Conservation (phyloP, 2,888 invertebrate species). For the Dolichomitus sp. region DNA sequence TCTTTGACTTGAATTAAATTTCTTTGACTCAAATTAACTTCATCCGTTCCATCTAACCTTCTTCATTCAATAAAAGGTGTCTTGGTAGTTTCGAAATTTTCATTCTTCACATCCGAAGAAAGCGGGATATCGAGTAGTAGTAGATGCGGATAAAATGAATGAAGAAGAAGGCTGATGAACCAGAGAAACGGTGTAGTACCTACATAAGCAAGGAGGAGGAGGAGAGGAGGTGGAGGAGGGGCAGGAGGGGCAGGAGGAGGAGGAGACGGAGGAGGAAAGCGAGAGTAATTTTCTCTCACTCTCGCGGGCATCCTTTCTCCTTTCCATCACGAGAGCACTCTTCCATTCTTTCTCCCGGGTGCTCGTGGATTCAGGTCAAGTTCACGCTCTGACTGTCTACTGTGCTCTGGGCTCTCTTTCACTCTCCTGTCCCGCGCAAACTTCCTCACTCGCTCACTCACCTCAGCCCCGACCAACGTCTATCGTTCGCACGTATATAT, state of each 20-base stretch:
- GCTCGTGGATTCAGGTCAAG: constrained; percentile 76
- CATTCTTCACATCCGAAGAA: not conserved
- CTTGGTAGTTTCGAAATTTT: not conserved
- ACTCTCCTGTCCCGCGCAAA: constrained; percentile 49
- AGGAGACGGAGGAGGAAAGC: constrained; percentile 4
- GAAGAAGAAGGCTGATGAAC: constrained; percentile 28
- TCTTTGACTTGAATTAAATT: not conserved
- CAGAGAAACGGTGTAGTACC: constrained; percentile 25
- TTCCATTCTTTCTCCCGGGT: constrained; percentile 77
- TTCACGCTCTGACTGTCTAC: constrained; percentile 72
- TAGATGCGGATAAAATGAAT: constrained; percentile 18
- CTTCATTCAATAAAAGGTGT: not conserved
- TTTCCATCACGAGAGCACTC: constrained; percentile 73
- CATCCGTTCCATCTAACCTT: too few relatives aligned
- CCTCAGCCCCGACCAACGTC: constrained; percentile 21
- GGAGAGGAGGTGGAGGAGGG: not conserved
- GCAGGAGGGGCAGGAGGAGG: not conserved
- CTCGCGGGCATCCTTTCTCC: constrained; percentile 73
- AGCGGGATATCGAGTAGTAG: not conserved
- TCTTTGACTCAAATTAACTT: not conserved
- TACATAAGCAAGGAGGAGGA: constrained; percentile 5
- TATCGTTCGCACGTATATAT: constrained; percentile 8
- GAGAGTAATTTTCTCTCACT: constrained; percentile 45
- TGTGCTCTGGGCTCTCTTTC: constrained; percentile 61
- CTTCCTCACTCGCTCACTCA: constrained; percentile 66